Evolutionary conservation across 2,113 vertebrate species (phyloP), one percentile per base, ranked within the genome.

Genomic region (Heptranchias perlo): DNA sequence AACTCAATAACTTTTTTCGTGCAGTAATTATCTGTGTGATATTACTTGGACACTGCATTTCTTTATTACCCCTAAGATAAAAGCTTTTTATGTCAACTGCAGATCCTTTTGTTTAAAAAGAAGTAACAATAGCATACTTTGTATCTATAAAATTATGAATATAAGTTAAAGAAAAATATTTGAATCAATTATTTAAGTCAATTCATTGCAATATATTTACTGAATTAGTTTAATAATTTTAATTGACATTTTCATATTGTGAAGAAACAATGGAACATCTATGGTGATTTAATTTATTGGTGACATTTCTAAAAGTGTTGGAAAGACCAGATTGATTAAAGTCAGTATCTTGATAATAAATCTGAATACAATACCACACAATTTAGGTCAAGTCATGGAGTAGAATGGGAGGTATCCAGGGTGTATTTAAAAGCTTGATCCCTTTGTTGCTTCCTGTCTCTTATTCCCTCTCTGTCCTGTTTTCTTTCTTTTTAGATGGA

Each of bases 1-100:
- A 99, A 98, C 98, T 98, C 99, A 98, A 98, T 99, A 98, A 98
- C 98, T 98, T 98, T 98, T 98, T 98, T 98, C 98, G 98, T 98
- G 97, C 97, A 97, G 98, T 97, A 98, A 98, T 98, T 98, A 98
- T 98, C 98, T 98, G 98, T 98, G 97, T 97, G 98, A 98, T 98
- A 98, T 98, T 98, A 98, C 98, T 98, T 98, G 97, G 98, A 97
- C 97, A 96, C 97, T 97, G 97, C 97, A 97, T 97, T 97, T 98
- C 98, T 98, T 98, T 98, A 98, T 98, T 98, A 98, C 97, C 96
- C 96, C 97, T 97, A 98, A 98, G 98, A 98, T 98, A 97, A 97
- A 97, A 98, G 98, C 52, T 96, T 23, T 84, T 96, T 73, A 95
- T 73, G 47, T 52, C 47, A 1, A 95, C 65, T 69, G 65, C 28